Conservation (phyloP, 2,113 vertebrate species). For the Cinclus cinclus region DNA sequence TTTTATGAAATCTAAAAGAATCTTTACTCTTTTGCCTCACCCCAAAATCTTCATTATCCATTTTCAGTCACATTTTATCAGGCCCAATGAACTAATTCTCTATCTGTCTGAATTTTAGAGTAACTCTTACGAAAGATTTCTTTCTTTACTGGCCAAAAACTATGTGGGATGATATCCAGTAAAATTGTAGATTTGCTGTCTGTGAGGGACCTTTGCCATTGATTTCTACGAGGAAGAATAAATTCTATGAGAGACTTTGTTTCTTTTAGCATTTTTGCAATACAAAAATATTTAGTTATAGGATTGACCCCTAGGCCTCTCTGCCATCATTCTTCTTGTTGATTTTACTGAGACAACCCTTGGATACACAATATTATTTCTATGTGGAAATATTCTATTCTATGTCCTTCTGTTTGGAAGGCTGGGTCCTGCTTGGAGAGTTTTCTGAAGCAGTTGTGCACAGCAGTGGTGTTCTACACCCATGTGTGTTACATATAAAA, state of each 20-base stretch:
- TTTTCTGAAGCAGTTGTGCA: not conserved
- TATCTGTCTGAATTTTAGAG: not conserved
- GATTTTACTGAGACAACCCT: not conserved
- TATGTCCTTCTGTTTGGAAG: not conserved
- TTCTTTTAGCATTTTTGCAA: not conserved
- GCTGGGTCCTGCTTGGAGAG: not conserved
- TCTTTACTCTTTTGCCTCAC: not conserved
- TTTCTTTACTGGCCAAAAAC: not conserved
- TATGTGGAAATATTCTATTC: not conserved
- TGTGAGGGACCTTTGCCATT: not conserved
- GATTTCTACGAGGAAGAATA: not conserved
- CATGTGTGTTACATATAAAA: not conserved
- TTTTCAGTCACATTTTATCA: not conserved
- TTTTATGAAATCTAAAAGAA: not conserved
- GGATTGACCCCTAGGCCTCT: not conserved
- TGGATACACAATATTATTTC: not conserved
- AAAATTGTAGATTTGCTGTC: not conserved
- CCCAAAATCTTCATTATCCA: not conserved
- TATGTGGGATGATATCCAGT: not conserved
- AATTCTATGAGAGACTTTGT: not conserved
- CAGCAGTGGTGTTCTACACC: not conserved
- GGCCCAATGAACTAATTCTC: not conserved
- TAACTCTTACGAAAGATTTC: not conserved
- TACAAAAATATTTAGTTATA: not conserved
- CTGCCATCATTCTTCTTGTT: not conserved